A percentile compares a stretch with the other conserved stretches of the same genome.
These are phyloP conservation scores for Brachylomia viminalis DNA, from an alignment of 2,888 invertebrate genomes.

Conservation along the genomic window DNA sequence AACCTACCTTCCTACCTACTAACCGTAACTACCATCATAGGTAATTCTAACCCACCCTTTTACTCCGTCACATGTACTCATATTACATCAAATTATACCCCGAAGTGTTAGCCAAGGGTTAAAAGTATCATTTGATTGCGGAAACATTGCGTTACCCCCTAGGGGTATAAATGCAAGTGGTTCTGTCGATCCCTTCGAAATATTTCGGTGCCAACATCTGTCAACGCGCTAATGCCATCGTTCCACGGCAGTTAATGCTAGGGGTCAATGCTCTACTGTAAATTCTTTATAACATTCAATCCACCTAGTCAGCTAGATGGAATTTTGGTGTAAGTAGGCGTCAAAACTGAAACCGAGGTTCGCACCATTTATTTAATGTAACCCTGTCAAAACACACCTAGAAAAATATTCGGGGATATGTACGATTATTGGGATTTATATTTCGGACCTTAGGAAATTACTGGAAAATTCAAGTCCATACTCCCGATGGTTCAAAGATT, in stretches of 20 bases:
- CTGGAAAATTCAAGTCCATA: background rate
- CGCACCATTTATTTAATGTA: slow-evolving; percentile 59
- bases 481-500: background rate
- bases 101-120: slow-evolving; percentile 31
- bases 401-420: slow-evolving; percentile 28
- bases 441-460: background rate
- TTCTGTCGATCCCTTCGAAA: slow-evolving; percentile 53
- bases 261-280: slow-evolving; percentile 73
- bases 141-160: slow-evolving; percentile 42
- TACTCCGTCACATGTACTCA: slow-evolving; percentile 10
- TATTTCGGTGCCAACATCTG: slow-evolving; percentile 69
- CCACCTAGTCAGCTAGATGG: slow-evolving; percentile 77
- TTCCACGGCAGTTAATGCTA: slow-evolving; percentile 71
- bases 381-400: slow-evolving; percentile 48
- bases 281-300: slow-evolving; percentile 75
- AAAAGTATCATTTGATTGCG: slow-evolving; percentile 47
- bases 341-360: slow-evolving; percentile 66
- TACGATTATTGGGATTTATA: slow-evolving; percentile 23
- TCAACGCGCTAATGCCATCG: slow-evolving; percentile 71
- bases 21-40: no score
- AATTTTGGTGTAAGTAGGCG: slow-evolving; percentile 76
- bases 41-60: slow-evolving; percentile 3
- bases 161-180: slow-evolving; percentile 47
- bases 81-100: slow-evolving; percentile 42
- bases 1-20: no score